Evolutionary conservation across 2,113 vertebrate species (phyloP).

Genomic region (Trogon melanurus): DNA sequence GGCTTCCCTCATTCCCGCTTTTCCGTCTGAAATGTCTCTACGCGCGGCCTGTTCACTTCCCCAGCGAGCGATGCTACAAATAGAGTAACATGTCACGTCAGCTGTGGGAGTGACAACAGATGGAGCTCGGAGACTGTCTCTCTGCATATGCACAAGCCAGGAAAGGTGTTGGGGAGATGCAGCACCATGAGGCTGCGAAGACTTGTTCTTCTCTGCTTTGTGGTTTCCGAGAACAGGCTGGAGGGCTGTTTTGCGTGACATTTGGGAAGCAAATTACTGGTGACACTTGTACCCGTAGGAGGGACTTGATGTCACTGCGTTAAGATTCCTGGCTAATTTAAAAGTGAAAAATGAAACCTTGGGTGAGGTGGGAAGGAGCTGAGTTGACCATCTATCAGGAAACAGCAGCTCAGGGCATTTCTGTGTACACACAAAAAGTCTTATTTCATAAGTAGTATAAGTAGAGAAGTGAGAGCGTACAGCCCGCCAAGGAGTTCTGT

Average conservation of each 20-base stretch:
- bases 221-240: background rate
- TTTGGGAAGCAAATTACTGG: conserved; percentile 20
- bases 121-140: conserved; percentile 50
- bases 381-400: background rate
- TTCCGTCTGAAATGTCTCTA: conserved; percentile 8
- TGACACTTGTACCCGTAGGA: background rate
- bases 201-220: conserved; percentile 6
- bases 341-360: conserved; percentile 12
- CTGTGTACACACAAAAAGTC: background rate
- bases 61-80: background rate
- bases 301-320: background rate
- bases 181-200: background rate
- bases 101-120: conserved; percentile 45
- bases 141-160: conserved; percentile 29
- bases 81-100: conserved; percentile 37
- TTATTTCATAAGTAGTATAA: background rate
- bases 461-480: background rate
- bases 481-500: background rate
- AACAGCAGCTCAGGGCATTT: background rate
- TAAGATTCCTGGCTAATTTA: background rate
- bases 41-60: conserved; percentile 8
- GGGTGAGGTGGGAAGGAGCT: background rate
- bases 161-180: conserved; percentile 42
- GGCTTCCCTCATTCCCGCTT: conserved; percentile 34
- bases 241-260: conserved; percentile 9